These are phyloP conservation scores for Pyrocoelia pectoralis DNA, from an alignment of 2,888 invertebrate species.

Conservation along the genomic window DNA sequence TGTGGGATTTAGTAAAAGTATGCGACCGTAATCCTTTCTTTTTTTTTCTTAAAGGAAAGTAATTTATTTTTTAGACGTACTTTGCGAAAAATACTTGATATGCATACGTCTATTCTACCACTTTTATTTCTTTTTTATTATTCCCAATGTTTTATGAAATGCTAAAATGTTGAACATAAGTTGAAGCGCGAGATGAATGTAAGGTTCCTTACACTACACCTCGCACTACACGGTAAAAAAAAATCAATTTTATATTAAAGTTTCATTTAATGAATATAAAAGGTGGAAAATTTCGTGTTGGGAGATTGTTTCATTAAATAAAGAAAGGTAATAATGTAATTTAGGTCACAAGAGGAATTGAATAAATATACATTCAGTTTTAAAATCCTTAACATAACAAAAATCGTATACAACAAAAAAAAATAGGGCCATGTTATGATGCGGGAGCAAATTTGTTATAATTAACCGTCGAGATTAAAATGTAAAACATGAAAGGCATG, in stretches of 20 bases:
- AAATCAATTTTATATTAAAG: background rate
- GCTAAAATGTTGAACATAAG: conserved; percentile 1
- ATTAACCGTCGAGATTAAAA: background rate
- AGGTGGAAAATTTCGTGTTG: background rate
- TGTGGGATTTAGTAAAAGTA: background rate
- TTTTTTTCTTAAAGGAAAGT: background rate
- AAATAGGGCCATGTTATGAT: too few species aligned
- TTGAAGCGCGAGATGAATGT: background rate
- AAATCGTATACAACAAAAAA: background rate
- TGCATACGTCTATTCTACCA: background rate
- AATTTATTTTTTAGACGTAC: conserved; percentile 8
- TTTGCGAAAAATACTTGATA: conserved; percentile 3
- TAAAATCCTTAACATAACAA: background rate
- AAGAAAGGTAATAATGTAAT: conserved; percentile 1
- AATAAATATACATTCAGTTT: background rate
- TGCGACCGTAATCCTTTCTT: conserved; percentile 3
- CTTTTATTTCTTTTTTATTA: conserved; percentile 6
- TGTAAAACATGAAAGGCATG: background rate
- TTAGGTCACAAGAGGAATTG: background rate
- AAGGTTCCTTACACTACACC: background rate
- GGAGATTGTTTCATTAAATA: conserved; percentile 1
- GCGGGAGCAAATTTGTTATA: too few species aligned
- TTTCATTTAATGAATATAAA: background rate
- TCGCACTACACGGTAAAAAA: background rate
- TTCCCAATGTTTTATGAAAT: conserved; percentile 2